phyloP scores from a whole-genome alignment of 2,797 vertebrate species.

The Anguilla megastoma region DNA sequence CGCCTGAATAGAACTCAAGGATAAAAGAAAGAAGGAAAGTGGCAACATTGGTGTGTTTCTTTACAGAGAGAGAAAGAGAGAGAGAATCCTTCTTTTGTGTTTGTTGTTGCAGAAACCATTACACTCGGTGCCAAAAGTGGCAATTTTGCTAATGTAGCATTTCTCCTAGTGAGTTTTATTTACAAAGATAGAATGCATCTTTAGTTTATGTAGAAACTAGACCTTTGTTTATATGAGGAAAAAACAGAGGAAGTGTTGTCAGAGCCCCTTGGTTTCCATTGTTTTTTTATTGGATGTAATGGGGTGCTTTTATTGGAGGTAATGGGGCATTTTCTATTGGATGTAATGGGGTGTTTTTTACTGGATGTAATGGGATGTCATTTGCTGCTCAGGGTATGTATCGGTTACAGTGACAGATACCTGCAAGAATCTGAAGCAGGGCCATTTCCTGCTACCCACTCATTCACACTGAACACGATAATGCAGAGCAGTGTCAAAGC shows the following conservation, averaged over 20 bases:
- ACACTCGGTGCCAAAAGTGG: neutral
- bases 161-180: neutral
- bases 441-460: no score
- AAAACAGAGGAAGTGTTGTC: neutral
- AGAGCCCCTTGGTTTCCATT: neutral
- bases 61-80: slow-evolving; percentile 26
- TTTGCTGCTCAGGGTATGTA: neutral
- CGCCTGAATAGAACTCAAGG: neutral
- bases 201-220: neutral
- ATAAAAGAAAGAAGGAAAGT: slow-evolving; percentile 8
- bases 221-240: neutral
- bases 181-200: neutral
- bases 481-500: neutral
- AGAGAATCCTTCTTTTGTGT: neutral
- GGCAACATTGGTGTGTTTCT: slow-evolving; percentile 40
- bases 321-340: neutral
- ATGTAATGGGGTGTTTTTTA: neutral
- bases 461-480: neutral
- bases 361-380: neutral
- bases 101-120: neutral
- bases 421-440: neutral
- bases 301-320: neutral
- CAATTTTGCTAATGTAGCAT: neutral
- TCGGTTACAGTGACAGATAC: neutral
- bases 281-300: slow-evolving; percentile 1